Base-by-base conservation (phyloP, 1,140 invertebrate species). In the Calosoma granatense region DNA sequence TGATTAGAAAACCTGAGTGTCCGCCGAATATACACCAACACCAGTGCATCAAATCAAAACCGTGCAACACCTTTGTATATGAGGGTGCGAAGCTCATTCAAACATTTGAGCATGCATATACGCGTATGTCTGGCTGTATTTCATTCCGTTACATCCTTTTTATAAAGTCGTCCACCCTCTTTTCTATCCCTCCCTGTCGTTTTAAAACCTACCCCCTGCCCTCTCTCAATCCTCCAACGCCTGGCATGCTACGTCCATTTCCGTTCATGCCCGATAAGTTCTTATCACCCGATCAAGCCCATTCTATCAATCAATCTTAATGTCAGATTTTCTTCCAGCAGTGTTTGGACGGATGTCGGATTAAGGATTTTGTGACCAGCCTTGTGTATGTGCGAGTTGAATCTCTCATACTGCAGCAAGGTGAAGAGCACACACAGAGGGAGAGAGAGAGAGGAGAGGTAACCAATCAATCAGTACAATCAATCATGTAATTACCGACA, bases 281-380 rank as follows among this genome's bases (percentile, higher is more conserved):
- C 64, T 66, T 66, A 59, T 61, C 59, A 47, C 41, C n/a, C 58
- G 62, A 60, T 62, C 61, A 57, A 60, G 57, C 59, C 64, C 58
- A 65, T 65, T 67, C 64, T 63, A 67, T 67, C 66, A 67, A 67
- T 67, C 66, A 67, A 62, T 67, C 66, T 67, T 67, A 67, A 59
- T 61, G 66, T 67, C 66, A 64, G 63, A 61, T 63, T 55, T 61
- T 60, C 54, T 22, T 51, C 15, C 53, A 56, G 22, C 56, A 51
- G 56, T 59, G 60, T 60, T 64, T 58, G 54, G 57, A 56, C 60
- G 9, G 59, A 56, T 59, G 57, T 61, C 61, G 56, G 47, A 60
- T 60, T 58, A 60, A 56, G 62, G 64, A 67, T 66, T 66, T 47
- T 47, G 41, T 17, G 41, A 47, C 15, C 41, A n/a, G 26, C 6